A percentile compares a stretch with the other conserved stretches of the same genome.
Evolutionary conservation across 2,888 invertebrate genomes (phyloP).

Genomic region (Protophormia terraenovae): DNA sequence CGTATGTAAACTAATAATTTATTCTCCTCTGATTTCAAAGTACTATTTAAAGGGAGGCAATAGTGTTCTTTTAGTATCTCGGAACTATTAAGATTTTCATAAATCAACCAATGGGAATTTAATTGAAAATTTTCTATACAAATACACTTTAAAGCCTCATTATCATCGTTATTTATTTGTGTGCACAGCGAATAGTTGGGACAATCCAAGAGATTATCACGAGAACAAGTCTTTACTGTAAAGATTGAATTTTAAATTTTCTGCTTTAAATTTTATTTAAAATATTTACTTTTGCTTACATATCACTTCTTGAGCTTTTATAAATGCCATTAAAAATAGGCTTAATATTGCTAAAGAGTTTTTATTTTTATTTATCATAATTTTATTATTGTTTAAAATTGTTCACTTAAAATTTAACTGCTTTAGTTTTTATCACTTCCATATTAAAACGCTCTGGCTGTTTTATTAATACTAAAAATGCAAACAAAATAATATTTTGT

Average conservation of each 20-base stretch:
- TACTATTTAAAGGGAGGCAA: not conserved
- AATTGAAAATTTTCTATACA: conserved; percentile 70
- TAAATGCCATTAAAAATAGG: not conserved
- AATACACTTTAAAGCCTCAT: conserved; percentile 62
- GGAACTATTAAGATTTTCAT: conserved; percentile 16
- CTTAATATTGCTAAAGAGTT: not conserved
- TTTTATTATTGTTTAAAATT: conserved; percentile 9
- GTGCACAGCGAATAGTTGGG: conserved; percentile 44
- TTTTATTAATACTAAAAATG: conserved; percentile 17
- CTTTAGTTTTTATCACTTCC: not conserved
- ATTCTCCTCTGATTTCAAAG: not conserved
- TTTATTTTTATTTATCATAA: not conserved
- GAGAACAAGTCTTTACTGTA: conserved; percentile 52
- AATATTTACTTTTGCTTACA: conserved; percentile 16
- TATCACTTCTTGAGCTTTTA: conserved; percentile 15
- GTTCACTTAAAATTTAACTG: not conserved
- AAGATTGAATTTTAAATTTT: not conserved
- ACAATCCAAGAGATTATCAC: conserved; percentile 20
- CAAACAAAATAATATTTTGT: not conserved
- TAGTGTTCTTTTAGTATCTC: conserved; percentile 7
- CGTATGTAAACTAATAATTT: conserved; percentile 59
- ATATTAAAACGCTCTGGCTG: conserved; percentile 7
- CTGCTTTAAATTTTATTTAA: not conserved
- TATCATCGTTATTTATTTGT: not conserved
- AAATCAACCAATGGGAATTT: conserved; percentile 68